These are phyloP conservation scores for Drosophila sechellia DNA, from an alignment of 1,140 invertebrate species.

Conservation along the genomic window DNA sequence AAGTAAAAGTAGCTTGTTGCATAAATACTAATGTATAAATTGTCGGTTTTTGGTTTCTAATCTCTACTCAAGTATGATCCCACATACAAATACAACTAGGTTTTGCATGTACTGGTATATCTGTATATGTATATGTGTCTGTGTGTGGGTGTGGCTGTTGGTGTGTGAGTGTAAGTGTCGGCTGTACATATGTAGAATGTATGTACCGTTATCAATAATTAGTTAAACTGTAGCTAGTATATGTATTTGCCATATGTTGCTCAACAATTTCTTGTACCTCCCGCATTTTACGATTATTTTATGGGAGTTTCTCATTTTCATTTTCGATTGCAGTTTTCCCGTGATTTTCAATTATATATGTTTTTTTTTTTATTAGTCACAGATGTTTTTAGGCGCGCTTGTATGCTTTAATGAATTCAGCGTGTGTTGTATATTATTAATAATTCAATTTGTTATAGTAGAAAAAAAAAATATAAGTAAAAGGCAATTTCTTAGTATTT, in stretches of 20 bases:
- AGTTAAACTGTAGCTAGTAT: slow-evolving; percentile 48
- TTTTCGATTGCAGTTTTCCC: slow-evolving; percentile 23
- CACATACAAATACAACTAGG: slow-evolving; percentile 49
- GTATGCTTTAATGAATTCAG: slow-evolving; percentile 65
- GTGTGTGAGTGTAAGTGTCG: slow-evolving; percentile 34
- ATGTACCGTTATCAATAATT: slow-evolving; percentile 71
- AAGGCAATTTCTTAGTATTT: slow-evolving; percentile 70
- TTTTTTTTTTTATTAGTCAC: slow-evolving; percentile 61
- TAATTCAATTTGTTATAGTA: slow-evolving; percentile 56
- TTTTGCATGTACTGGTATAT: slow-evolving; percentile 49
- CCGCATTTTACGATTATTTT: slow-evolving; percentile 25
- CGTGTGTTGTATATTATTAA: slow-evolving; percentile 70
- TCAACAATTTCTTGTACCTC: slow-evolving; percentile 40
- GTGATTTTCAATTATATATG: slow-evolving; percentile 35
- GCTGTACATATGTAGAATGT: slow-evolving; percentile 80
- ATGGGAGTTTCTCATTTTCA: slow-evolving; percentile 30
- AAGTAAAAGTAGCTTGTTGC: slow-evolving; percentile 63
- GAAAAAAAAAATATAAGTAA: slow-evolving; percentile 76
- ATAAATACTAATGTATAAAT: slow-evolving; percentile 66
- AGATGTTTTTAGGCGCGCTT: slow-evolving; percentile 70
- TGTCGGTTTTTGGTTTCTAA: slow-evolving; percentile 10
- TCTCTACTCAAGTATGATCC: slow-evolving; percentile 55
- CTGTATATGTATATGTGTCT: slow-evolving; percentile 32
- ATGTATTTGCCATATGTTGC: slow-evolving; percentile 31
- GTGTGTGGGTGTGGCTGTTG: slow-evolving; percentile 3